phyloP scores from a whole-genome alignment of 2,797 vertebrate genomes.

The Myiotriccus ornatus region DNA sequence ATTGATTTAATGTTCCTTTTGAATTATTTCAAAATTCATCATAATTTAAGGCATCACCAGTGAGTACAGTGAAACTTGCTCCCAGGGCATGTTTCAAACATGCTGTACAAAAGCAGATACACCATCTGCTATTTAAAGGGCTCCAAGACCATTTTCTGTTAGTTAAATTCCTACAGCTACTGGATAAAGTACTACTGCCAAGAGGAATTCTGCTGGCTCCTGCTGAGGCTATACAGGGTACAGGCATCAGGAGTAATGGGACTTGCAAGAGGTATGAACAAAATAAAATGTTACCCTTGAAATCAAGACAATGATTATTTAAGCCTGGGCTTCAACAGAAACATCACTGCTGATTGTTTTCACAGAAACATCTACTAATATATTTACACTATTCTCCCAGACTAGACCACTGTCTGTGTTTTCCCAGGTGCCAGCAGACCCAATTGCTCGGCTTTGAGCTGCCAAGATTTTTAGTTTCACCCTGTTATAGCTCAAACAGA shows the following conservation, averaged over 20 bases:
- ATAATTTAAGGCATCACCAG: background rate
- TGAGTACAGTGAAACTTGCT: background rate
- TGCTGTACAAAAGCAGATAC: background rate
- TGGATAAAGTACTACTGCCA: background rate
- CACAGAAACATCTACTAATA: background rate
- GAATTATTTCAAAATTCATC: background rate
- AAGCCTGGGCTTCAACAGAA: background rate
- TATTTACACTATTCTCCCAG: background rate
- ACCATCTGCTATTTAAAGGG: background rate
- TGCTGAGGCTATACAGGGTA: background rate
- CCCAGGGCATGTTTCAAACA: background rate
- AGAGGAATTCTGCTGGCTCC: background rate
- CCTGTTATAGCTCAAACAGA: background rate
- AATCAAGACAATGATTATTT: background rate
- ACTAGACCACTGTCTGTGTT: background rate
- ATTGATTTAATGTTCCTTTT: background rate
- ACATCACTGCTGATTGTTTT: background rate
- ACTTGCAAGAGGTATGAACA: background rate
- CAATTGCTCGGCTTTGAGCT: background rate
- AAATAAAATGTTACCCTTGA: background rate
- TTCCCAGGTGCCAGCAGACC: background rate
- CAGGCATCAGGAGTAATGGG: background rate
- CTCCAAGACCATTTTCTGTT: background rate
- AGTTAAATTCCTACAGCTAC: background rate
- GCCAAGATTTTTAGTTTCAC: background rate